A percentile compares a stretch with the other conserved stretches of the same genome.
Conservation (phyloP, 2,797 vertebrate species). For the Cyprinodon diabolis region DNA sequence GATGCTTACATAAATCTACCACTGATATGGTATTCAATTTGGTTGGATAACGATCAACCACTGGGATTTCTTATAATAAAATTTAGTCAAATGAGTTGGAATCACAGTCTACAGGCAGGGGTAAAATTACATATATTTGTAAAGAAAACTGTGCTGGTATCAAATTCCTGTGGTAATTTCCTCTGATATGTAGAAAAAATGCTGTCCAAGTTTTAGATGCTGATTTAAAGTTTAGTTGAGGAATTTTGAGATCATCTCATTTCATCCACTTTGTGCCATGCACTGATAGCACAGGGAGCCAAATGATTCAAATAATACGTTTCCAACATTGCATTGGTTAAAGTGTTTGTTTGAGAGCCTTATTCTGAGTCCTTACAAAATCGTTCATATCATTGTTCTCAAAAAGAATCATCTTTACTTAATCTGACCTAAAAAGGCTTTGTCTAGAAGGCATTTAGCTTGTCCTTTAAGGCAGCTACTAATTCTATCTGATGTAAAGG, state of each 20-base stretch:
- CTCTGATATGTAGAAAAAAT: too few relatives aligned
- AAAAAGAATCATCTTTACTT: not conserved
- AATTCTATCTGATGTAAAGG: not conserved
- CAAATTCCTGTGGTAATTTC: not conserved
- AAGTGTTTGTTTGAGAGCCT: not conserved
- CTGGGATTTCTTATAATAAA: not conserved
- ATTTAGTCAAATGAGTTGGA: too few relatives aligned
- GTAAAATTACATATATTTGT: too few relatives aligned
- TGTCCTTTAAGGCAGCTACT: not conserved
- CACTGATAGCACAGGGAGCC: not conserved
- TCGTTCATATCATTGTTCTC: not conserved
- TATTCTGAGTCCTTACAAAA: not conserved
- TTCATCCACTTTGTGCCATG: not conserved
- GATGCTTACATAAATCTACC: too few relatives aligned
- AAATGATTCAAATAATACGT: not conserved
- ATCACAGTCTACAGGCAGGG: too few relatives aligned
- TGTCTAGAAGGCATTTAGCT: not conserved
- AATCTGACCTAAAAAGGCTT: not conserved
- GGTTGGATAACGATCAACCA: not conserved
- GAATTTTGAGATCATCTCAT: not conserved
- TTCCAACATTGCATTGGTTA: not conserved
- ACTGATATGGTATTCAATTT: not conserved
- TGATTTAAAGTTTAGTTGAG: not conserved
- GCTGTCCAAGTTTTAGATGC: not conserved
- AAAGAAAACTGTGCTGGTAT: not conserved